Evolutionary conservation across 2,888 invertebrate genomes (phyloP), one percentile per base, ranked within the genome.

Genomic region (Endomychus coccineus): DNA sequence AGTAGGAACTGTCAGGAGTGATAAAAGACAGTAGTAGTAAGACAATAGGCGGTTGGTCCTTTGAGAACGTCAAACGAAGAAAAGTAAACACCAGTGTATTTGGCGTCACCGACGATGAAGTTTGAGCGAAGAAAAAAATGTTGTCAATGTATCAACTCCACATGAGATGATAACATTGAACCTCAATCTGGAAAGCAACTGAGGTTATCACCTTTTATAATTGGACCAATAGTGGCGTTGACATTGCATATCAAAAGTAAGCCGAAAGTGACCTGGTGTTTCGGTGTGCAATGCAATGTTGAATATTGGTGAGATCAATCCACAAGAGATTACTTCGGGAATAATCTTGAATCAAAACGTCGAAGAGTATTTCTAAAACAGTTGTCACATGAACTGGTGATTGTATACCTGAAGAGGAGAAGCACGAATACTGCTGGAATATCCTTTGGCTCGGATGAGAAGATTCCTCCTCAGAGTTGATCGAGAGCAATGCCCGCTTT

Each of bases 221-320:
- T 29, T 33, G 33, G 3, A 43, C 43, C 7, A 43, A 41, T 27
- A 24, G 35, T 14, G 41, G 34, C 6, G 41, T 45, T 29, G 41
- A 45, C 22, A 45, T 37, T 23, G 37, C 34, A 27, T 37, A 42
- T 23, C 22, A 40, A 42, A 45, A 43, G 45, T 43, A 34, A 45
- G 35, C 21, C 40, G 23, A 21, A 34, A 34, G 31, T 37, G 37
- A 14, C 40, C 42, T 39, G 44, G 44, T 25, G 42, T 45, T 41
- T 34, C 35, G 15, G 42, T 45, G 17, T 45, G 43, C 30, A 40
- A 28, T 23, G 24, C 36, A 11, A 37, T 36, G 36, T 21, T 43
- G 31, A 39, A 45, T 35, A 16, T 45, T 17, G 40, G 17, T 27
- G 42, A 44, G 17, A 46, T 44, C 23, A 44, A 42, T 27, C 31